Evolutionary conservation across 2,113 vertebrate genomes (phyloP).

Genomic region (Salminus brasiliensis): DNA sequence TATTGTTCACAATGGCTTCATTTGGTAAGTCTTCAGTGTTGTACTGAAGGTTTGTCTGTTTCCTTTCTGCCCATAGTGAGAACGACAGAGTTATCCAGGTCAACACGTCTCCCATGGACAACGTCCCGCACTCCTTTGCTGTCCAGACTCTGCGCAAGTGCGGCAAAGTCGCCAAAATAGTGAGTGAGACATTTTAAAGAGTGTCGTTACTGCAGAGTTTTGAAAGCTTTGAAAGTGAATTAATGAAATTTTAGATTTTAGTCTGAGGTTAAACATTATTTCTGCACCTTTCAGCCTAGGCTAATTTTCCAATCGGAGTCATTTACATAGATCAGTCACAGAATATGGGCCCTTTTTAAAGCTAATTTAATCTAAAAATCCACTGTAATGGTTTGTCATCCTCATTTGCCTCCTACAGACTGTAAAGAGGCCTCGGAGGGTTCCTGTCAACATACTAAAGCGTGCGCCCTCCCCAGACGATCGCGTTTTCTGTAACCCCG

Average conservation of each 20-base stretch:
- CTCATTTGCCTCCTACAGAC: constrained; percentile 72
- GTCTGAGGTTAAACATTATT: too few relatives aligned
- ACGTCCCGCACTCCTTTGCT: constrained; percentile 89
- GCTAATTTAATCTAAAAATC: too few relatives aligned
- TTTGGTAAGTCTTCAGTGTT: not conserved
- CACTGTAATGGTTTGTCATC: too few relatives aligned
- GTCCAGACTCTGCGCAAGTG: constrained; percentile 95
- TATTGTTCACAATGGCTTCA: not conserved
- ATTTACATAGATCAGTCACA: too few relatives aligned
- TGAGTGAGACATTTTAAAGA: constrained; percentile 71
- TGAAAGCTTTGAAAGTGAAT: too few relatives aligned
- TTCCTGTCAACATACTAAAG: constrained; percentile 74
- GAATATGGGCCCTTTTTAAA: too few relatives aligned
- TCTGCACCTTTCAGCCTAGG: too few relatives aligned
- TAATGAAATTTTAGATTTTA: too few relatives aligned
- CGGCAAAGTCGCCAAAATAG: constrained; percentile 93
- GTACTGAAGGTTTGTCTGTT: not conserved
- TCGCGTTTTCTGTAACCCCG: constrained; percentile 80
- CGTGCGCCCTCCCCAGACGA: constrained; percentile 79
- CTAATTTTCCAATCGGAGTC: too few relatives aligned
- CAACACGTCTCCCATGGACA: constrained; percentile 90
- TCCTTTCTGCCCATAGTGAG: constrained; percentile 77
- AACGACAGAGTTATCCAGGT: constrained; percentile 91
- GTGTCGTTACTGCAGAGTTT: not conserved
- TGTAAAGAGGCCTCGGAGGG: constrained; percentile 88